phyloP scores from a whole-genome alignment of 2,113 vertebrate species.

The Donacobius atricapilla region DNA sequence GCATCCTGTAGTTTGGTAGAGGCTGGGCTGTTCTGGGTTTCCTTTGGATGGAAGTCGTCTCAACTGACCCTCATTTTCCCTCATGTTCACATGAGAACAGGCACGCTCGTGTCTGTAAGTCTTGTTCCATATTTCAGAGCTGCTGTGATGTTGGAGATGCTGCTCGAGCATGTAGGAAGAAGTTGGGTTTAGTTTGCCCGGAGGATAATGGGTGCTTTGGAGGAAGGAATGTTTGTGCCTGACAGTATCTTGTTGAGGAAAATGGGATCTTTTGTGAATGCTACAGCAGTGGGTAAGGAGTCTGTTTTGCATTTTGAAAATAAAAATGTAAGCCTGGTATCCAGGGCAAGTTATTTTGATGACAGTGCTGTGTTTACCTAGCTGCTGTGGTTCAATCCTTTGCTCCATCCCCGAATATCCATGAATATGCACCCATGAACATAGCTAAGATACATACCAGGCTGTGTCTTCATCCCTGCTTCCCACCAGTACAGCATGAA shows the following conservation, averaged over 20 bases:
- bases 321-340: not conserved
- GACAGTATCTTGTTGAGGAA: not conserved
- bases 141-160: not conserved
- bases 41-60: not conserved
- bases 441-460: not conserved
- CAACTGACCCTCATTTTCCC: not conserved
- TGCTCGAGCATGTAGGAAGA: not conserved
- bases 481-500: not conserved
- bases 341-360: not conserved
- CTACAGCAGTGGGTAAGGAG: not conserved
- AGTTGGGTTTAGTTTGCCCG: not conserved
- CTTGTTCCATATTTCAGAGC: not conserved
- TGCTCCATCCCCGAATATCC: not conserved
- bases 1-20: not conserved
- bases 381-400: not conserved
- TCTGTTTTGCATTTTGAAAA: not conserved
- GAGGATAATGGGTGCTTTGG: not conserved
- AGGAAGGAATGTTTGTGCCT: not conserved
- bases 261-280: not conserved
- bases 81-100: not conserved
- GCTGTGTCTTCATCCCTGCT: not conserved
- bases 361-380: not conserved
- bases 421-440: not conserved
- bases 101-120: not conserved
- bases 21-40: not conserved